Evolutionary conservation across 2,113 vertebrate species (phyloP).

Genomic region (Drymodes brunneopygia): DNA sequence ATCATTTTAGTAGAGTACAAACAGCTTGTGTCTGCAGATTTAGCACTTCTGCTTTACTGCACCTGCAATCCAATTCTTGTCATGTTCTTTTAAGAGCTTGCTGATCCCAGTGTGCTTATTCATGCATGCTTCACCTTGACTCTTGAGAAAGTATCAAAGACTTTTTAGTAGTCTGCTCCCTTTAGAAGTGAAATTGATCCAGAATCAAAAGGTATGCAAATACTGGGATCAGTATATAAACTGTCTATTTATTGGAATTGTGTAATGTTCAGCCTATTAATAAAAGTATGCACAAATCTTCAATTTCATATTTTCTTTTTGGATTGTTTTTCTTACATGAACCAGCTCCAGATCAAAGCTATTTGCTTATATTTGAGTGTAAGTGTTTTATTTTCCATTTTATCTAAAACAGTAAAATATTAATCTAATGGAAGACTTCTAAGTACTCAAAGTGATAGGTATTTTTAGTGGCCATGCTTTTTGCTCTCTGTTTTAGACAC

Average conservation of each 20-base stretch:
- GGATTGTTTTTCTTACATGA: neutral
- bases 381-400: neutral
- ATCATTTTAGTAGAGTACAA: neutral
- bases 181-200: neutral
- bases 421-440: neutral
- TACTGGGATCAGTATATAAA: neutral
- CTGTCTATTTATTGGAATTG: neutral
- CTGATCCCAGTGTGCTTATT: neutral
- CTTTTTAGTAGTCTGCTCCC: neutral
- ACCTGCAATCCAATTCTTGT: neutral
- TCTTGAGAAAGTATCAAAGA: neutral
- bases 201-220: neutral
- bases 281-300: neutral
- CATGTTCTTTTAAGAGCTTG: neutral
- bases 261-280: neutral
- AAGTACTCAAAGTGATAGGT: neutral
- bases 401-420: neutral
- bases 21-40: neutral
- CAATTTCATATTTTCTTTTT: neutral
- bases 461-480: neutral
- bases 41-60: neutral
- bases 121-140: neutral
- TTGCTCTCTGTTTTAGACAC: neutral
- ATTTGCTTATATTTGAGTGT: neutral
- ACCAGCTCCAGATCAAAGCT: neutral